These are phyloP conservation scores for Laticauda colubrina DNA, from an alignment of 2,113 vertebrate genomes.

Conservation along the genomic window DNA sequence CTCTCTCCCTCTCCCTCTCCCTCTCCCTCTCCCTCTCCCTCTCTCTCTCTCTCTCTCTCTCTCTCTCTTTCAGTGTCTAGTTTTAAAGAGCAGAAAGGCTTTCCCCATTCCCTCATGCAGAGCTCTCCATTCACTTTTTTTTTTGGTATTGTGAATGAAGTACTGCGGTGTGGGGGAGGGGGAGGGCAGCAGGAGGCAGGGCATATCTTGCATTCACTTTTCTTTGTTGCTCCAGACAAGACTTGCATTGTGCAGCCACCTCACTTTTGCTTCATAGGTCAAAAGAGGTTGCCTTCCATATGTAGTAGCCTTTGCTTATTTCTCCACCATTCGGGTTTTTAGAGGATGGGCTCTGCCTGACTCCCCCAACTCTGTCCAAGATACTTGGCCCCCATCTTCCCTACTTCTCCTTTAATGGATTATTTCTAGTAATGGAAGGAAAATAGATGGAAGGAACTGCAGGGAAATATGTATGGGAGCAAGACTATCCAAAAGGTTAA, in stretches of 20 bases:
- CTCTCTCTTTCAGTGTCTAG: background rate
- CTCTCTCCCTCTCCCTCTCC: too few species aligned
- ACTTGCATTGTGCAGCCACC: background rate
- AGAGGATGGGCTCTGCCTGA: background rate
- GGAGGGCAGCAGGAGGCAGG: background rate
- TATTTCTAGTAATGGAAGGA: background rate
- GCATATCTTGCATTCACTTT: background rate
- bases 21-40: too few species aligned
- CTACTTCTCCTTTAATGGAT: background rate
- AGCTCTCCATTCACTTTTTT: background rate
- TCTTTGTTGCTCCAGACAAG: background rate
- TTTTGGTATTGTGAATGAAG: background rate
- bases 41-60: background rate
- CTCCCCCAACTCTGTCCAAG: background rate
- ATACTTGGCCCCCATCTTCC: background rate
- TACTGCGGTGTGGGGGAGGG: rapidly evolving
- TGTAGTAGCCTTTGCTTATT: background rate
- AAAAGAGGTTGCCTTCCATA: background rate
- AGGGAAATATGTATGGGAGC: background rate
- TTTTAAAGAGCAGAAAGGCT: background rate
- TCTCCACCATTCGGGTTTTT: background rate
- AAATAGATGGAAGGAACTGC: background rate
- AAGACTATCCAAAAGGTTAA: background rate
- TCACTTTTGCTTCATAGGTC: background rate
- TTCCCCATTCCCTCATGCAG: background rate